Conservation (phyloP, 2,888 invertebrate genomes). For the Chloroclysta siterata region DNA sequence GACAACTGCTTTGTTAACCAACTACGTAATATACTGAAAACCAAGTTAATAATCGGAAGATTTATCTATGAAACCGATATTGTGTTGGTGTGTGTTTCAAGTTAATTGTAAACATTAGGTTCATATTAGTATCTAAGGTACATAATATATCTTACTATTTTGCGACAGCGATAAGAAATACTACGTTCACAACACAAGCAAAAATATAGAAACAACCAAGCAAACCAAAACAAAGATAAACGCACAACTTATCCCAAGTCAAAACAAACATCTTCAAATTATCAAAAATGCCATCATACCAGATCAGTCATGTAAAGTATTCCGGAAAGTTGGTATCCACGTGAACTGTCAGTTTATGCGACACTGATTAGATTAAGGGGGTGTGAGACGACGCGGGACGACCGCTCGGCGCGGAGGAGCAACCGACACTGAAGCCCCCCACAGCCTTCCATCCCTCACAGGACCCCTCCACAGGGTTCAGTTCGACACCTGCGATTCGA, state of each 20-base stretch:
- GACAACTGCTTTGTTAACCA: background rate
- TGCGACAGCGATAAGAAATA: slow-evolving; percentile 3
- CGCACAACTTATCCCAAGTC: slow-evolving; percentile 5
- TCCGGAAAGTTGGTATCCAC: slow-evolving; percentile 55
- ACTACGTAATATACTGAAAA: too few species aligned
- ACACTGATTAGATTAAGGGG: slow-evolving; percentile 75
- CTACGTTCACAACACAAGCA: slow-evolving; percentile 1
- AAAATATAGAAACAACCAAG: slow-evolving; percentile 14
- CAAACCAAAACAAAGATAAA: slow-evolving; percentile 24
- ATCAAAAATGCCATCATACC: slow-evolving; percentile 57
- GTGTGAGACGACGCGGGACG: slow-evolving; percentile 57
- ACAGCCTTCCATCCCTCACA: slow-evolving; percentile 64
- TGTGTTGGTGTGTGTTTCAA: too few species aligned
- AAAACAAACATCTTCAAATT: slow-evolving; percentile 9
- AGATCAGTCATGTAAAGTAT: slow-evolving; percentile 36
- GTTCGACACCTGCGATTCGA: slow-evolving; percentile 54
- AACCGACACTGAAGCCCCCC: slow-evolving; percentile 75
- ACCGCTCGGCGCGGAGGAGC: slow-evolving; percentile 73
- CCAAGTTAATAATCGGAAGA: background rate
- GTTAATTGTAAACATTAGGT: background rate
- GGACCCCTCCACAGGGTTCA: slow-evolving; percentile 51
- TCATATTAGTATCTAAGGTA: background rate
- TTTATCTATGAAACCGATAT: too few species aligned
- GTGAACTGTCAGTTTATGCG: slow-evolving; percentile 72
- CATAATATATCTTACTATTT: background rate